phyloP scores from a whole-genome alignment of 2,888 invertebrate genomes.

The Notocelia uddmanniana region DNA sequence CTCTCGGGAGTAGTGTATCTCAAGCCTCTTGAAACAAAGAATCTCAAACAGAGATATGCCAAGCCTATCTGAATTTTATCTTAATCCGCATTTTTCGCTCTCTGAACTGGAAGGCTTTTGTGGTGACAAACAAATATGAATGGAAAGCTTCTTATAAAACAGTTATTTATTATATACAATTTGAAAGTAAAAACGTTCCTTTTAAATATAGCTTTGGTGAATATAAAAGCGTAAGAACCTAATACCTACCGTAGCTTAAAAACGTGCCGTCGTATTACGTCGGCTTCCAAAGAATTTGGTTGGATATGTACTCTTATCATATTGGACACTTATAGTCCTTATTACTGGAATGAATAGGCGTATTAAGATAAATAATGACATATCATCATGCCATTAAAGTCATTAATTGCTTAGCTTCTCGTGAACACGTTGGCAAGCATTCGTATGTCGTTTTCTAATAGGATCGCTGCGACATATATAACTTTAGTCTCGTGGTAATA shows the following conservation, averaged over 20 bases:
- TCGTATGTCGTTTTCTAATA: conserved; percentile 18
- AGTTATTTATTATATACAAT: too few relatives aligned
- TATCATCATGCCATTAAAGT: conserved; percentile 9
- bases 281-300: not conserved
- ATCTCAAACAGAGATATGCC: not conserved
- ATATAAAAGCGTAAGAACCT: not conserved
- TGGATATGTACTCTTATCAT: not conserved
- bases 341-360: conserved; percentile 2
- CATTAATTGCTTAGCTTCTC: not conserved
- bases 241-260: not conserved
- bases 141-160: too few relatives aligned
- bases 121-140: conserved; percentile 4
- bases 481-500: conserved; percentile 1
- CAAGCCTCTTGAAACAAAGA: not conserved
- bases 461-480: conserved; percentile 17
- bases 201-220: not conserved
- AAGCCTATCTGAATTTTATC: not conserved
- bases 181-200: not conserved
- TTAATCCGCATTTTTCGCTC: not conserved
- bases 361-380: conserved; percentile 14
- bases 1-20: not conserved
- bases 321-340: conserved; percentile 1
- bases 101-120: not conserved
- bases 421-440: conserved; percentile 24
- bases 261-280: not conserved